Percentiles rank a stretch among this genome's conserved stretches.
These are phyloP conservation scores for Uloborus diversus DNA, from an alignment of 1,140 invertebrate species.

Conservation along the genomic window DNA sequence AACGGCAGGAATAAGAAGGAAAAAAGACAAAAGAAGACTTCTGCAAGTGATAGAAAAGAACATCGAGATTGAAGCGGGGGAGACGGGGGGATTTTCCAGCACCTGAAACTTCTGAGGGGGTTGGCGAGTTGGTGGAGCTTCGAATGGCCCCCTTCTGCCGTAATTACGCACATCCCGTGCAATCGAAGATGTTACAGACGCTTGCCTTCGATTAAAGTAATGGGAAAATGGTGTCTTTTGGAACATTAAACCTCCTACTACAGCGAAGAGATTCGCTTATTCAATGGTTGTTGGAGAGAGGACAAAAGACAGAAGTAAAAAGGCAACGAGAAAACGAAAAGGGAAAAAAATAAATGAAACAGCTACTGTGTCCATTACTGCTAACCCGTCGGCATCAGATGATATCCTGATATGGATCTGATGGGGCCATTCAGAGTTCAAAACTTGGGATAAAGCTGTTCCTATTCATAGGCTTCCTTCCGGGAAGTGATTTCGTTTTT, in stretches of 20 bases:
- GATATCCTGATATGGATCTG: conserved; percentile 5
- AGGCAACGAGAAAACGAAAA: not conserved
- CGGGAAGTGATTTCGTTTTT: too few relatives aligned
- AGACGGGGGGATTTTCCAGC: too few relatives aligned
- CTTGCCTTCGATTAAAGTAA: conserved; percentile 57
- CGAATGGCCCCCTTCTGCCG: conserved; percentile 8
- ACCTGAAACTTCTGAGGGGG: not conserved
- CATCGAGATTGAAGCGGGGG: not conserved
- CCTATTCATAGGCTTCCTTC: too few relatives aligned
- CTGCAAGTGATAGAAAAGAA: conserved; percentile 18
- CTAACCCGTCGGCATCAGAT: conserved; percentile 21
- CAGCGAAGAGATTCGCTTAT: conserved; percentile 25
- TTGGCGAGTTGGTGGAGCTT: not conserved
- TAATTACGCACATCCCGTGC: conserved; percentile 51
- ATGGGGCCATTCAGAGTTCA: not conserved
- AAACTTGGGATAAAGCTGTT: not conserved
- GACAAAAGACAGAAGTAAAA: conserved; percentile 17
- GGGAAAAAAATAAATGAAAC: conserved; percentile 52
- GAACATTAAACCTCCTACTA: conserved; percentile 51
- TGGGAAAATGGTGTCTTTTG: conserved; percentile 57
- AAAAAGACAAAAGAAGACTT: not conserved
- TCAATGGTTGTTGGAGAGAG: conserved; percentile 31
- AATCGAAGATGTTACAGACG: conserved; percentile 56
- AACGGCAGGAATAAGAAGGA: conserved; percentile 11
- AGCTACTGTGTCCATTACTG: conserved; percentile 40